phyloP scores from a whole-genome alignment of 2,888 invertebrate species.

The Agelastica alni region DNA sequence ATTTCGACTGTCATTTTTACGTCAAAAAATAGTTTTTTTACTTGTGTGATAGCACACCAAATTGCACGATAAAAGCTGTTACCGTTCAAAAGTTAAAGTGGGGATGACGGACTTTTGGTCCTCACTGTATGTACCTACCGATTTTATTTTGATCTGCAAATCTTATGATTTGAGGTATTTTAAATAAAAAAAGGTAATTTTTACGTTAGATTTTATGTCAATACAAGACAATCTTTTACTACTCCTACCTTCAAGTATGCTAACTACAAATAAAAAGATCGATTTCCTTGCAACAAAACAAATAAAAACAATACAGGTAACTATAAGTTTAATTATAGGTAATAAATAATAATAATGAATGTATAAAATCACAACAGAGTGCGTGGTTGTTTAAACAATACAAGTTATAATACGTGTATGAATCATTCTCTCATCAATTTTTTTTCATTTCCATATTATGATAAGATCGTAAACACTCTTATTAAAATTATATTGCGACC shows the following conservation, averaged over 20 bases:
- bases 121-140: too few species aligned
- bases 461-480: constrained; percentile 15
- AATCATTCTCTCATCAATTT: constrained; percentile 14
- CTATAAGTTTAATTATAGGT: constrained; percentile 19
- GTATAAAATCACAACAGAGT: constrained; percentile 15
- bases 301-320: constrained; percentile 18
- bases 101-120: too few species aligned
- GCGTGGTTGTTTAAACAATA: constrained; percentile 21
- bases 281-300: constrained; percentile 4
- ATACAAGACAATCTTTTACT: too few species aligned
- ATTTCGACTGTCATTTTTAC: too few species aligned
- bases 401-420: constrained; percentile 16
- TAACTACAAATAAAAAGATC: not conserved
- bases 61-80: too few species aligned
- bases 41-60: too few species aligned
- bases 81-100: too few species aligned
- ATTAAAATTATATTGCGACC: constrained; percentile 3
- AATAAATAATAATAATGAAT: constrained; percentile 23
- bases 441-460: constrained; percentile 5
- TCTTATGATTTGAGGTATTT: too few species aligned
- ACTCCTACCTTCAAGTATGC: not conserved
- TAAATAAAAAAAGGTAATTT: too few species aligned
- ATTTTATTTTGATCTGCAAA: too few species aligned
- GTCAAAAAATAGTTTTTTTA: too few species aligned
- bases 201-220: too few species aligned